A percentile compares a stretch with the other conserved stretches of the same genome.
Conservation (phyloP, 2,888 invertebrate genomes). For the Trachelus iudaicus region DNA sequence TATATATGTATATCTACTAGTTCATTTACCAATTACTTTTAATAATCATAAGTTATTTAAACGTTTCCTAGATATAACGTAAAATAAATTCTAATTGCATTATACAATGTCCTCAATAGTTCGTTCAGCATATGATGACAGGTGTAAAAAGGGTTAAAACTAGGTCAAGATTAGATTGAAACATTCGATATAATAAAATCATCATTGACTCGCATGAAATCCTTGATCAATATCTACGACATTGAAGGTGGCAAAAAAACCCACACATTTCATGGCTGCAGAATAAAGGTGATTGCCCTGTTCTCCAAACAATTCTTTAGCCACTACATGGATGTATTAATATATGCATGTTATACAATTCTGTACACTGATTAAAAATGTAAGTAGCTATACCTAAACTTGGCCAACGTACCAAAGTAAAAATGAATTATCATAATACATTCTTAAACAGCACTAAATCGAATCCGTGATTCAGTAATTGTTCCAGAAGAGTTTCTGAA, state of each 20-base stretch:
- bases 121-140: not conserved
- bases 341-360: too few relatives aligned
- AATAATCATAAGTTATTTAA: not conserved
- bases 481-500: not conserved
- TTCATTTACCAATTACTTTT: not conserved
- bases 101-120: not conserved
- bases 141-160: not conserved
- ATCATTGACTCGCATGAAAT: not conserved
- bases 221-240: not conserved
- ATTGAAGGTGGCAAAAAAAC: not conserved
- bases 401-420: not conserved
- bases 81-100: not conserved
- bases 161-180: not conserved
- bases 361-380: not conserved
- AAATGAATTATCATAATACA: not conserved
- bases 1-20: not conserved
- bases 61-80: not conserved
- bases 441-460: not conserved
- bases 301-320: not conserved
- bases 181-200: not conserved
- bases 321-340: not conserved
- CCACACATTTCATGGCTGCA: not conserved
- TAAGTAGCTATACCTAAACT: not conserved
- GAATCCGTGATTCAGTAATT: not conserved
- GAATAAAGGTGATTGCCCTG: not conserved